These are phyloP conservation scores for Manis pentadactyla DNA, from an alignment of 2,797 vertebrate species.

Conservation along the genomic window DNA sequence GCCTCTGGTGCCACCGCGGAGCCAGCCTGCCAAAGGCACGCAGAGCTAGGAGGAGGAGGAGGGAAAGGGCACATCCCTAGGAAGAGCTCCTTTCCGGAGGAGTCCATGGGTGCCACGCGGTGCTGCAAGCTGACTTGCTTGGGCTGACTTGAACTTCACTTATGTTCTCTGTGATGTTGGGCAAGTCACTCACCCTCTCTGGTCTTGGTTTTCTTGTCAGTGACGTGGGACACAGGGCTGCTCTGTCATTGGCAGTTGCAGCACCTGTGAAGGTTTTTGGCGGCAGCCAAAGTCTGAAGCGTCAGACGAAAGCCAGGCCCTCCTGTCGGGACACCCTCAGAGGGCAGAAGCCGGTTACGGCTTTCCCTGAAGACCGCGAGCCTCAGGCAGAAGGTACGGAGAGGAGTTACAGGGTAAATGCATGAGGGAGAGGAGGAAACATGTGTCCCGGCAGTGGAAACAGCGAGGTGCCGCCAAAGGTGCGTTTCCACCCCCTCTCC, in stretches of 20 bases:
- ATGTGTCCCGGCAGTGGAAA: too few species aligned
- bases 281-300: neutral
- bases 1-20: neutral
- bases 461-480: accelerated
- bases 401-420: neutral
- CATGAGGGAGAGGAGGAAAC: accelerated
- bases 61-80: accelerated
- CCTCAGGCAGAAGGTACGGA: neutral
- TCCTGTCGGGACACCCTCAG: neutral
- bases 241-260: accelerated
- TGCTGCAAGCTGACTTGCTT: accelerated
- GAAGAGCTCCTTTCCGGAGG: accelerated
- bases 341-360: neutral
- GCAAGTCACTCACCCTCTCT: neutral
- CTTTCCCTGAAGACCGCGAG: neutral
- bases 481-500: accelerated
- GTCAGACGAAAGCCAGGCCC: neutral
- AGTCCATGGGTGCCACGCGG: accelerated
- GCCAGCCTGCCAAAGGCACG: neutral
- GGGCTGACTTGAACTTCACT: neutral
- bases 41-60: neutral
- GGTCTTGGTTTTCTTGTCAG: neutral
- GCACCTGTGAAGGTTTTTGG: neutral
- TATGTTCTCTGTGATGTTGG: neutral
- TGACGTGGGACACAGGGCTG: neutral